Conservation (phyloP, 2,113 vertebrate species). For the Caranx ignobilis region DNA sequence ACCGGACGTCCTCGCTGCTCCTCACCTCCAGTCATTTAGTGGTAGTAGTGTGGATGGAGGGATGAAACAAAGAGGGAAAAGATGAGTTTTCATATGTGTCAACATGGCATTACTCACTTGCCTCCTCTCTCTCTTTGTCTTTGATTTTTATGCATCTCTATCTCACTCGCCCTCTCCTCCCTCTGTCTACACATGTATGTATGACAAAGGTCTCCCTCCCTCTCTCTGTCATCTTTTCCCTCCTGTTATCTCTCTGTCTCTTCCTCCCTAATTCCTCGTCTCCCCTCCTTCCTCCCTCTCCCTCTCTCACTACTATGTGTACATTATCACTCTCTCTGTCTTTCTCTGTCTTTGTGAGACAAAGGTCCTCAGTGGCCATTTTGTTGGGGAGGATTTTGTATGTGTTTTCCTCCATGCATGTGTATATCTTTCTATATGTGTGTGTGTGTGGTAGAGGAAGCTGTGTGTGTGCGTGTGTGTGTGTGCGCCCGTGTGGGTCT, state of each 20-base stretch:
- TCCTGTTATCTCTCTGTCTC: constrained; percentile 33
- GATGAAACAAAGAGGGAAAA: no score
- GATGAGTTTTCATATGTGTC: no score
- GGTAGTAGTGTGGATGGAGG: neutral
- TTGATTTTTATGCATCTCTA: neutral
- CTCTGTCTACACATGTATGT: constrained; percentile 10
- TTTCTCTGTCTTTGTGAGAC: constrained; percentile 32
- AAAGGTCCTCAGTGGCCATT: constrained; percentile 75
- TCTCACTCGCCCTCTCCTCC: neutral
- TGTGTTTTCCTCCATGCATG: constrained; percentile 16
- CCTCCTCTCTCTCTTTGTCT: neutral
- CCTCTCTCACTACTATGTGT: constrained; percentile 9
- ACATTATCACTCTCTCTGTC: constrained; percentile 18
- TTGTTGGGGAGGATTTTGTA: constrained; percentile 61
- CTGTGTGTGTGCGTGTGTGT: constrained; percentile 31
- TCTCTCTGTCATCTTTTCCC: neutral
- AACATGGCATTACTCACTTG: neutral
- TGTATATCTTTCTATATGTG: neutral
- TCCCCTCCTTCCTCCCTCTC: constrained; percentile 10
- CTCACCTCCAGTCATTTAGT: no score
- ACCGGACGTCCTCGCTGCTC: neutral
- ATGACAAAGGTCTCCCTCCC: constrained; percentile 36
- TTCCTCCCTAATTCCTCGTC: constrained; percentile 43
- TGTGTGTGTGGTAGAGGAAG: constrained; percentile 23
- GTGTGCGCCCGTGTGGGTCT: constrained; percentile 8